Evolutionary conservation across 2,888 invertebrate genomes (phyloP), one percentile per base, ranked within the genome.

Genomic region (Oscheius sp.): DNA sequence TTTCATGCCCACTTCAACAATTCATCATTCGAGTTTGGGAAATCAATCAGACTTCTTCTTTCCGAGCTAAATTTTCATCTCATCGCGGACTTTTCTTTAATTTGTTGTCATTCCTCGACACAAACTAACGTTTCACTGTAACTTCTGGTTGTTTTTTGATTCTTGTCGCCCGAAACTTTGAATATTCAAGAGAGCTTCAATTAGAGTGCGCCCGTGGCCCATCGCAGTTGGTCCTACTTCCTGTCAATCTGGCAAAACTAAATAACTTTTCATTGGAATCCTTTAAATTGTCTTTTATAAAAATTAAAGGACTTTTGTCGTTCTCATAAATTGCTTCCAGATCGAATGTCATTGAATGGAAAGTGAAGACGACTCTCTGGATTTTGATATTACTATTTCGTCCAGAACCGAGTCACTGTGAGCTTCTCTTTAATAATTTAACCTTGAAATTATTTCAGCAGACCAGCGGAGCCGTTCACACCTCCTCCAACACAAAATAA

Each of bases 321-420:
- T 18, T 49, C 49, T 49, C 49, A n/a, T 49, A 49, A 13, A n/a
- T 1, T 61, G 43, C 13, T 61, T 66, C 27, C 66, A 49, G 66
- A 27, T 49, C 52, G 52, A 52, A 66, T 52, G 66, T 16, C 13
- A 27, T 9, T 52, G 66, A 21, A 66, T 66, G 66, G 69, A 70
- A 27, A 59, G 59, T 25, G 69, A 70, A 29, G 59, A 56, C 18
- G 69, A 70, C 58, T 70, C 69, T 58, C 59, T 70, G 9, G 69
- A 70, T 46, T 70, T 70, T 41, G 69, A 70, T 58, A 70, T 70
- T 58, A 58, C 69, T 23, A 70, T 70, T 12, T 70, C 69, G 2
- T 56, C 58, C 25, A 58, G 59, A 45, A 55, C 58, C 13, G 56
- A 69, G 21, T 69, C 41, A 16, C 23, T 52, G 46, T 66, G 23